Evolutionary conservation across 2,797 vertebrate genomes (phyloP).

Genomic region (Coracias cyanogaster): DNA sequence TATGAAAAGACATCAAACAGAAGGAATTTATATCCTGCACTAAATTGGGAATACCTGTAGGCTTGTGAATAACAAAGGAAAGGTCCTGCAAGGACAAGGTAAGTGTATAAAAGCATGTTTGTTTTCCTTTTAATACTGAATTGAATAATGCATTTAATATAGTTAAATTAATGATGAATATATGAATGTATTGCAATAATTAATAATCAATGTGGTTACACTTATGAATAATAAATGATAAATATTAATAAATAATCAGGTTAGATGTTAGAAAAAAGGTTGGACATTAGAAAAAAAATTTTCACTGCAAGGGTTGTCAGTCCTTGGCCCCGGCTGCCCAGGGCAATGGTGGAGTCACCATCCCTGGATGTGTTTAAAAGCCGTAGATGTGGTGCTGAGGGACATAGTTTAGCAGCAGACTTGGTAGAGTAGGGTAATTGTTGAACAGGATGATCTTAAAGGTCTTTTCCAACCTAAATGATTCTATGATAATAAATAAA

Average conservation of each 20-base stretch:
- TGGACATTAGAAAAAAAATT: too few relatives aligned
- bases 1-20: neutral
- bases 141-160: neutral
- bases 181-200: neutral
- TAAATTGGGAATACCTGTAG: neutral
- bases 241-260: neutral
- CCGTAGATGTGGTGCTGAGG: too few relatives aligned
- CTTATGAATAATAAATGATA: neutral
- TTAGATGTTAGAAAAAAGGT: too few relatives aligned
- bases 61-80: neutral
- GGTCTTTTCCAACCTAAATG: too few relatives aligned
- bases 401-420: too few relatives aligned
- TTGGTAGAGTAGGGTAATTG: too few relatives aligned
- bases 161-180: neutral
- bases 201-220: neutral
- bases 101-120: neutral
- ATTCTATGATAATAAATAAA: neutral
- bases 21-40: neutral
- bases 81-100: neutral
- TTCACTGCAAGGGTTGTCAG: too few relatives aligned
- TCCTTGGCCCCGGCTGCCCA: too few relatives aligned
- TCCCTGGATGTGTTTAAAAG: too few relatives aligned
- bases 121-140: neutral
- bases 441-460: too few relatives aligned
- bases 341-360: too few relatives aligned